A percentile compares a stretch with the other conserved stretches of the same genome.
Conservation (phyloP, 2,888 invertebrate genomes). For the Ophioninae sp. region DNA sequence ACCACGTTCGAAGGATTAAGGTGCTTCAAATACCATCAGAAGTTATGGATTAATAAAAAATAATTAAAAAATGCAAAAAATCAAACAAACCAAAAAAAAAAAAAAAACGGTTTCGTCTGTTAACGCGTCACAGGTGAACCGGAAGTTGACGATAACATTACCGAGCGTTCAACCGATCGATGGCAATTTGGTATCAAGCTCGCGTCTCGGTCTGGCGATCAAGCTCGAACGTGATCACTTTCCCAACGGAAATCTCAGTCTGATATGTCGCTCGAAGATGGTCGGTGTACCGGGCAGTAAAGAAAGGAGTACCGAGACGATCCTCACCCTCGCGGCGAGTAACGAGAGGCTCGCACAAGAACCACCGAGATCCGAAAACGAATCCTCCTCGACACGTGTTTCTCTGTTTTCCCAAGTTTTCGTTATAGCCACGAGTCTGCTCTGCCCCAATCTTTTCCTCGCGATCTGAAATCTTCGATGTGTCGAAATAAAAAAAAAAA, state of each 20-base stretch:
- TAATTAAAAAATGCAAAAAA: too few species aligned
- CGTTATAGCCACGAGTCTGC: slow-evolving; percentile 34
- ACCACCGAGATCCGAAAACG: slow-evolving; percentile 65
- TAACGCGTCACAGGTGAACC: slow-evolving; percentile 68
- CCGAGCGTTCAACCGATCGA: slow-evolving; percentile 63
- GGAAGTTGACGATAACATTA: slow-evolving; percentile 68
- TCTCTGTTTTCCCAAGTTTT: slow-evolving; percentile 30
- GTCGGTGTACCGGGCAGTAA: slow-evolving; percentile 71
- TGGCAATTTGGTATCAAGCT: slow-evolving; percentile 69
- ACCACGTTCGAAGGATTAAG: too few species aligned
- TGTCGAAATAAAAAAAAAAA: slow-evolving; percentile 10
- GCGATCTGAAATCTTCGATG: slow-evolving; percentile 35
- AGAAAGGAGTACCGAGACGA: slow-evolving; percentile 68
- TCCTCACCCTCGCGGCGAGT: slow-evolving; percentile 75
- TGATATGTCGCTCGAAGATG: slow-evolving; percentile 74
- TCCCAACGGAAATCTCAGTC: slow-evolving; percentile 72
- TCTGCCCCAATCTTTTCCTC: slow-evolving; percentile 26
- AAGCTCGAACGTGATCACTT: slow-evolving; percentile 75
- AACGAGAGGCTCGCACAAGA: slow-evolving; percentile 78
- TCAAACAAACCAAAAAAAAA: neutral
- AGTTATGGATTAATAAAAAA: too few species aligned
- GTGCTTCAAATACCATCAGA: too few species aligned
- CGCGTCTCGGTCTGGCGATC: slow-evolving; percentile 71
- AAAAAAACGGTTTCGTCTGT: neutral
- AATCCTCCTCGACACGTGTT: slow-evolving; percentile 7